Percentiles rank a stretch among this genome's conserved stretches.
phyloP scores from a whole-genome alignment of 2,113 vertebrate genomes.

The Sorex fumeus region DNA sequence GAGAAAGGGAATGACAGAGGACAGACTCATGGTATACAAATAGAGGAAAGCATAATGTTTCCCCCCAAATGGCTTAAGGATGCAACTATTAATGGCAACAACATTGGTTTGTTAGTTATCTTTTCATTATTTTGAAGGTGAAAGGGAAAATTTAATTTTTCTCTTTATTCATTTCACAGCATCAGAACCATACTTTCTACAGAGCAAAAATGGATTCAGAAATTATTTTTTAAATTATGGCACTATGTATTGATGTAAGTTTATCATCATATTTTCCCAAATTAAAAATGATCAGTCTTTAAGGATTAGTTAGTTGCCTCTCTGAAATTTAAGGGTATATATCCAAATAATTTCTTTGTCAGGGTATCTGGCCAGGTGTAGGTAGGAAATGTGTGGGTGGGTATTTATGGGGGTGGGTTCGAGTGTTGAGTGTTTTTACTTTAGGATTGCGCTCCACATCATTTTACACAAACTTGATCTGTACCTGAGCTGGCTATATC shows the following conservation, averaged over 20 bases:
- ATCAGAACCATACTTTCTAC: constrained; percentile 71
- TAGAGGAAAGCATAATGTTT: constrained; percentile 85
- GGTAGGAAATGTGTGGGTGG: neutral
- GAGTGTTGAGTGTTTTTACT: neutral
- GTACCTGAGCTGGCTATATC: constrained; percentile 30
- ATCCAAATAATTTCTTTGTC: constrained; percentile 65
- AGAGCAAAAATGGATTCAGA: constrained; percentile 65
- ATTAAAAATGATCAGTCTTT: constrained; percentile 54
- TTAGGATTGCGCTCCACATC: neutral
- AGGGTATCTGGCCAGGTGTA: neutral
- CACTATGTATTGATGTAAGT: constrained; percentile 40
- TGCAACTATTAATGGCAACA: constrained; percentile 87
- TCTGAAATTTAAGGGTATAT: constrained; percentile 16
- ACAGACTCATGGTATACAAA: constrained; percentile 89
- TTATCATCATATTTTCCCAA: constrained; percentile 72
- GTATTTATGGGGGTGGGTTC: neutral
- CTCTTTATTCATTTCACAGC: constrained; percentile 70
- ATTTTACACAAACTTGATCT: constrained; percentile 7
- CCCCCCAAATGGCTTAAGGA: constrained; percentile 85
- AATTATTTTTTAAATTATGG: constrained; percentile 44
- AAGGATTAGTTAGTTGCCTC: constrained; percentile 35
- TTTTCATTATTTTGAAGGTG: constrained; percentile 81
- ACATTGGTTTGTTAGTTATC: constrained; percentile 87
- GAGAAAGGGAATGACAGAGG: constrained; percentile 91
- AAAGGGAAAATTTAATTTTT: constrained; percentile 72